These are phyloP conservation scores for Trimorus sp. DNA, from an alignment of 2,888 invertebrate genomes.

Conservation along the genomic window DNA sequence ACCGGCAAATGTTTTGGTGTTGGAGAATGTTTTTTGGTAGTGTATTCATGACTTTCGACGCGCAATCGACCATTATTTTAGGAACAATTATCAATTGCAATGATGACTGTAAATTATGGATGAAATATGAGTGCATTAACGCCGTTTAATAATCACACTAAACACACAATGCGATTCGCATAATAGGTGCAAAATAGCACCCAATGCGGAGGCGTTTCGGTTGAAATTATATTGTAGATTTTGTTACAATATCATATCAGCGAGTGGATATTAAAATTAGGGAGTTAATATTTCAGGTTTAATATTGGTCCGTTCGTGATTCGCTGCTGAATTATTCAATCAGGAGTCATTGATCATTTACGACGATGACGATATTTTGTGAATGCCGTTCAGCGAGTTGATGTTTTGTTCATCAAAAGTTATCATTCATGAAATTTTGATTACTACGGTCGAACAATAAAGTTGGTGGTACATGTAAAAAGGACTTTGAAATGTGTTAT, in stretches of 20 bases:
- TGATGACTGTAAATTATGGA: not conserved
- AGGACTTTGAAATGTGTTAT: no score
- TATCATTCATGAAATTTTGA: no score
- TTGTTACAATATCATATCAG: constrained; percentile 3
- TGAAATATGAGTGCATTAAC: constrained; percentile 14
- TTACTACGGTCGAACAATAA: no score
- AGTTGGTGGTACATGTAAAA: no score
- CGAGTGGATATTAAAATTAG: not conserved
- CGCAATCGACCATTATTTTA: no score
- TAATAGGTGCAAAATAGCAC: constrained; percentile 20
- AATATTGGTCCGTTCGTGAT: not conserved
- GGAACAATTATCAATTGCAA: constrained; percentile 3
- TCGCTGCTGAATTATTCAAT: not conserved
- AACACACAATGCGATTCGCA: constrained; percentile 17
- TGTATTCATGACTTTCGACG: no score
- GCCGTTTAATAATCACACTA: constrained; percentile 7
- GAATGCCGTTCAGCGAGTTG: no score
- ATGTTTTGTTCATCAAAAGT: no score
- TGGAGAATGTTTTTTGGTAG: no score
- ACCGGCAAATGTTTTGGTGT: no score
- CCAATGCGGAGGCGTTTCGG: not conserved
- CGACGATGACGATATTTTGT: no score
- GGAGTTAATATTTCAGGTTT: not conserved
- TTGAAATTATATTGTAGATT: constrained; percentile 20
- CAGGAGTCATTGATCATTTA: no score